A percentile compares a stretch with the other conserved stretches of the same genome.
These are phyloP conservation scores for Yponomeuta plumbellus DNA, from an alignment of 2,888 invertebrate species.

Conservation along the genomic window DNA sequence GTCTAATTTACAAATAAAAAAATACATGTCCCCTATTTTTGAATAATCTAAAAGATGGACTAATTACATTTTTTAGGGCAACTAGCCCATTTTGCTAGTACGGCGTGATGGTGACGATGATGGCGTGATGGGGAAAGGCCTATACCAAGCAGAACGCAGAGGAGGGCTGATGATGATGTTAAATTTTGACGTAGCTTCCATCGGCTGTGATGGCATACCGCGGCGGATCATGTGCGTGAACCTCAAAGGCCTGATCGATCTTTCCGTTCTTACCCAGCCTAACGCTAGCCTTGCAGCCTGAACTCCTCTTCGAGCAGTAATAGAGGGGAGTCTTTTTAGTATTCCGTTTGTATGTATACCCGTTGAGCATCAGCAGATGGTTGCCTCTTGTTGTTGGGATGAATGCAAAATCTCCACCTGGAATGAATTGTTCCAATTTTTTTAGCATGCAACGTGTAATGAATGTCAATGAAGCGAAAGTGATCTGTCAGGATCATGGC, in stretches of 20 bases:
- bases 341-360: slow-evolving; percentile 30
- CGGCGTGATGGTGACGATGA: no score
- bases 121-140: no score
- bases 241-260: slow-evolving; percentile 25
- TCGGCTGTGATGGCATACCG: not conserved
- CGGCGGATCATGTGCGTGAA: slow-evolving; percentile 24
- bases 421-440: not conserved
- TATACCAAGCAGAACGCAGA: no score
- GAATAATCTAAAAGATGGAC: no score
- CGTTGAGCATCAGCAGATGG: slow-evolving; percentile 29
- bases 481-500: no score
- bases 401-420: not conserved
- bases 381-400: slow-evolving; percentile 26
- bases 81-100: no score
- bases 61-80: no score
- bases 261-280: slow-evolving; percentile 28
- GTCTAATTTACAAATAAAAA: no score
- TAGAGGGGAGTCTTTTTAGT: slow-evolving; percentile 18
- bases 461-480: no score
- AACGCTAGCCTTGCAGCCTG: slow-evolving; percentile 32
- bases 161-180: no score
- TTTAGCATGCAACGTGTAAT: no score
- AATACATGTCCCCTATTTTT: no score
- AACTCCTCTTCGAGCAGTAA: slow-evolving; percentile 7
- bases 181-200: slow-evolving; percentile 10